These are phyloP conservation scores for Acipenser ruthenus DNA, from an alignment of 2,797 vertebrate genomes.

Conservation along the genomic window DNA sequence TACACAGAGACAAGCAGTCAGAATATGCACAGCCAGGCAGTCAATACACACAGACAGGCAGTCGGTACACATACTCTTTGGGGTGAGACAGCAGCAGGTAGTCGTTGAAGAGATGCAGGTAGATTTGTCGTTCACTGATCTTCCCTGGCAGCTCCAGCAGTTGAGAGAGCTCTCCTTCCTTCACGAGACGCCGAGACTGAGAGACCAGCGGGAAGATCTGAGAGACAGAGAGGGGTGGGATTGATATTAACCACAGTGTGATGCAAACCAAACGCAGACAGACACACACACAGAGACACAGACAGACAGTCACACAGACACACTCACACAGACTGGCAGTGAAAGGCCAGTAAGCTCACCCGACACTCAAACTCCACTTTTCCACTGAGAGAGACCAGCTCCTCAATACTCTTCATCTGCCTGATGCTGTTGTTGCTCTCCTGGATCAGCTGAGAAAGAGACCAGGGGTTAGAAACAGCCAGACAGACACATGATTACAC, in stretches of 20 bases:
- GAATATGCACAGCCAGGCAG: background rate
- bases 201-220: slow-evolving; percentile 94
- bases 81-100: slow-evolving; percentile 81
- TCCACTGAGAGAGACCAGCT: slow-evolving; percentile 82
- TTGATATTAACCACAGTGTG: background rate
- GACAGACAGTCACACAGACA: background rate
- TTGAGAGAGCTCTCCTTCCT: slow-evolving; percentile 66
- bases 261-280: background rate
- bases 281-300: background rate
- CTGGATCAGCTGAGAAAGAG: slow-evolving; percentile 70
- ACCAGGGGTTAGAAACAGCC: background rate
- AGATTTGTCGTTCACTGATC: slow-evolving; percentile 68
- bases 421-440: slow-evolving; percentile 90
- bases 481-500: background rate
- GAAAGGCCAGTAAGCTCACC: slow-evolving; percentile 47
- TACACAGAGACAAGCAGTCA: background rate
- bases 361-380: slow-evolving; percentile 94
- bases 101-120: slow-evolving; percentile 94
- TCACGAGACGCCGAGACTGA: slow-evolving; percentile 82
- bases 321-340: background rate
- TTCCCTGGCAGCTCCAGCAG: slow-evolving; percentile 69
- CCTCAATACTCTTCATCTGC: slow-evolving; percentile 89
- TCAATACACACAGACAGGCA: background rate
- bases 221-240: background rate
- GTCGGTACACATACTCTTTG: slow-evolving; percentile 75